phyloP scores from a whole-genome alignment of 2,113 vertebrate genomes.

The Austrofundulus limnaeus region DNA sequence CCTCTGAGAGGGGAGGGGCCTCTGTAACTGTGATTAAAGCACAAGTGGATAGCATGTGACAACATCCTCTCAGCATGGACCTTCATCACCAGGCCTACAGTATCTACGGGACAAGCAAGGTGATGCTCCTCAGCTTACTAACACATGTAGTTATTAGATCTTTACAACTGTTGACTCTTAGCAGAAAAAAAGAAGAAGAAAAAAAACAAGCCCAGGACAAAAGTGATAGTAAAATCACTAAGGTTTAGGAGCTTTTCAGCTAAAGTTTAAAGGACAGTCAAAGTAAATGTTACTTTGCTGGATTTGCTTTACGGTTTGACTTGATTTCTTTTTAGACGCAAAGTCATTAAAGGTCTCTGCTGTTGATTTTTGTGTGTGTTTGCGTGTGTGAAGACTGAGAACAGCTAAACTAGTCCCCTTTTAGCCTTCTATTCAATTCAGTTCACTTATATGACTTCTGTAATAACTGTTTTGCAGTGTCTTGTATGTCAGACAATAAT shows the following conservation, averaged over 20 bases:
- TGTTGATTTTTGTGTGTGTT: conserved; percentile 19
- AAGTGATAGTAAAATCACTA: conserved; percentile 27
- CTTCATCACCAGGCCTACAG: conserved; percentile 44
- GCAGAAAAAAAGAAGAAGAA: conserved; percentile 17
- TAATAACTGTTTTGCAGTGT: conserved; percentile 57
- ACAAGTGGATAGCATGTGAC: conserved; percentile 72
- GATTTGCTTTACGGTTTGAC: conserved; percentile 34
- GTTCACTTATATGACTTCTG: no score
- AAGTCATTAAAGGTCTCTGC: conserved; percentile 28
- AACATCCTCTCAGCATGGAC: conserved; percentile 62
- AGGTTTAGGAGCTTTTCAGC: conserved; percentile 25
- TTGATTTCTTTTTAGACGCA: conserved; percentile 34
- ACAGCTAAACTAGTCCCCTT: conserved; percentile 31
- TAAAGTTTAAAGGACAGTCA: conserved; percentile 18
- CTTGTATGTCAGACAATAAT: conserved; percentile 34
- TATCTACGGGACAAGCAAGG: conserved; percentile 37
- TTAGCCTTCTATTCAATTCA: no score
- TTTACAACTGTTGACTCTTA: conserved; percentile 41
- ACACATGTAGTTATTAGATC: conserved; percentile 48
- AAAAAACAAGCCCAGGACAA: conserved; percentile 8
- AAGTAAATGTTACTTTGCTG: conserved; percentile 16
- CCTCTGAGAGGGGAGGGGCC: conserved; percentile 45
- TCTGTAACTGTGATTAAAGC: conserved; percentile 70
- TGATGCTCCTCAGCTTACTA: conserved; percentile 52
- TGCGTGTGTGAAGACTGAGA: background rate